A percentile compares a stretch with the other conserved stretches of the same genome.
phyloP scores from a whole-genome alignment of 2,888 invertebrate species.

The Patella ulyssiponensis region DNA sequence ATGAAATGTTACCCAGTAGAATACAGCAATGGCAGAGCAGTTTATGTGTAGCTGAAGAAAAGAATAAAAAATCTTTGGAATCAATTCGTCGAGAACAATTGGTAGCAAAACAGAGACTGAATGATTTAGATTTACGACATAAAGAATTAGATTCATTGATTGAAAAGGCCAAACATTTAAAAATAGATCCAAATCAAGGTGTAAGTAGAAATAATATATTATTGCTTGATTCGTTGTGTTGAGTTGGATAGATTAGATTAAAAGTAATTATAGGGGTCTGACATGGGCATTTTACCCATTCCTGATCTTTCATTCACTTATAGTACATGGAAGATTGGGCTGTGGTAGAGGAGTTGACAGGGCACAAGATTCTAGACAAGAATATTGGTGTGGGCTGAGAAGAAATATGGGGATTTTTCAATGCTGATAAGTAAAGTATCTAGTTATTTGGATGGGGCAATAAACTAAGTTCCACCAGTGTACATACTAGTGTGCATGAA shows the following conservation, averaged over 20 bases:
- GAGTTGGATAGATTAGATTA: background rate
- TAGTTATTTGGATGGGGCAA: too few species aligned
- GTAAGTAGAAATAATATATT: conserved; percentile 31
- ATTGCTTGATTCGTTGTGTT: background rate
- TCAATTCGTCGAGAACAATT: conserved; percentile 85
- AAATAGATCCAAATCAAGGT: conserved; percentile 56
- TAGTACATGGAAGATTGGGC: too few species aligned
- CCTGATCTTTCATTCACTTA: too few species aligned
- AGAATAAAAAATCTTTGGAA: conserved; percentile 77
- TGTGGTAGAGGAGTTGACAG: too few species aligned
- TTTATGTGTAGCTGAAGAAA: conserved; percentile 88
- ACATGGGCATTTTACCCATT: too few species aligned
- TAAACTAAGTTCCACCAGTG: too few species aligned
- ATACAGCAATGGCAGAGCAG: conserved; percentile 94
- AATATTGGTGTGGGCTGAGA: too few species aligned
- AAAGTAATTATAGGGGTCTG: too few species aligned
- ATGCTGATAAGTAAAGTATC: too few species aligned
- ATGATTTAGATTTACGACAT: conserved; percentile 69
- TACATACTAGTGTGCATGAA: too few species aligned
- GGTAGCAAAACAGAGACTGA: conserved; percentile 83
- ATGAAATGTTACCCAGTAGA: conserved; percentile 86
- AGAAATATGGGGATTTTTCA: too few species aligned
- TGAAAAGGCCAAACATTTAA: conserved; percentile 82
- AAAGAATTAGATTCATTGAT: conserved; percentile 85
- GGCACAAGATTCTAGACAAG: too few species aligned